Conservation (phyloP, 2,888 invertebrate species). For the Euproctis similis region DNA sequence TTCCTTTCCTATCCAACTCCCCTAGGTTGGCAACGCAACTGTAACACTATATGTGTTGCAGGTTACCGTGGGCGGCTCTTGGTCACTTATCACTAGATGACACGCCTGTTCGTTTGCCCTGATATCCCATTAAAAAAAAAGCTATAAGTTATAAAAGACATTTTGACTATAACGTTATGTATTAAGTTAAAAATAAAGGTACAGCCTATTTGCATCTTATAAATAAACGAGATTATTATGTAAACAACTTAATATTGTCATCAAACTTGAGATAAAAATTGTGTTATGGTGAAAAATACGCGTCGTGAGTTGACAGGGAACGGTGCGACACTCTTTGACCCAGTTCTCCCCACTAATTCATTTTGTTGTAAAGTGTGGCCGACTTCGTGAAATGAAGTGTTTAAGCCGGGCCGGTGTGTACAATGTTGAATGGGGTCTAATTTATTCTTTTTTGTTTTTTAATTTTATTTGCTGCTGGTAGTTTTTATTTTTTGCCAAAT, state of each 20-base stretch:
- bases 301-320: constrained; percentile 18
- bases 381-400: constrained; percentile 40
- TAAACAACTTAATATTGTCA: constrained; percentile 25
- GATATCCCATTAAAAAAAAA: no score
- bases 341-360: constrained; percentile 59
- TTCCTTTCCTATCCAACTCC: no score
- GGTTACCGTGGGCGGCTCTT: no score
- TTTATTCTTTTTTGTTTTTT: neutral
- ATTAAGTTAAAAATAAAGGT: constrained; percentile 6
- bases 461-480: no score
- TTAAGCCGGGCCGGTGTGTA: constrained; percentile 15
- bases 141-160: no score
- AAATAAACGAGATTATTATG: constrained; percentile 20
- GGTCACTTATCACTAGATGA: no score
- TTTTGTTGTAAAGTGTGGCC: constrained; percentile 29
- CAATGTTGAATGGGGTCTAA: neutral
- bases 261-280: constrained; percentile 30
- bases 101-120: no score
- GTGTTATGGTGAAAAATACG: constrained; percentile 31
- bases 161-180: no score
- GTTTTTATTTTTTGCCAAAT: no score
- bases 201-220: constrained; percentile 12
- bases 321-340: constrained; percentile 37
- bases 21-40: no score
- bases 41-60: no score